Conservation (phyloP, 2,113 vertebrate species). For the Miniopterus natalensis region DNA sequence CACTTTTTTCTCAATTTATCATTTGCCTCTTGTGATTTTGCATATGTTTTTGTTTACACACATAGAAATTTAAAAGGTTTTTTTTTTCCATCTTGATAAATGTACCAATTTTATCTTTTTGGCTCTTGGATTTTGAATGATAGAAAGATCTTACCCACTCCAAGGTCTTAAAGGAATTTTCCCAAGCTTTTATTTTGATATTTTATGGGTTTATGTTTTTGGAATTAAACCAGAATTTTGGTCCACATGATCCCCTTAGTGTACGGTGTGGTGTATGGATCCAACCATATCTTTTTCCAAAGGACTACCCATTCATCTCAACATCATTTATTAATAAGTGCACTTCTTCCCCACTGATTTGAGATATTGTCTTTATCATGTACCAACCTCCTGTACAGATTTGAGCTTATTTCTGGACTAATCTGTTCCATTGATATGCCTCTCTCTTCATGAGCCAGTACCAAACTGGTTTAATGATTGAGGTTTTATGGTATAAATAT, state of each 20-base stretch:
- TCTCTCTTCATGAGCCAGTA: neutral
- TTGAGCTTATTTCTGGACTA: neutral
- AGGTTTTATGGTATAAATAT: neutral
- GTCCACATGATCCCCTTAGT: neutral
- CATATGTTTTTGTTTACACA: neutral
- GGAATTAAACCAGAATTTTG: neutral
- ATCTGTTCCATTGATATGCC: neutral
- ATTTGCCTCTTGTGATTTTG: neutral
- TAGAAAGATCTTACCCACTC: neutral
- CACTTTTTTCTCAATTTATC: neutral
- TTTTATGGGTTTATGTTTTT: neutral
- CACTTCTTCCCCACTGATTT: neutral
- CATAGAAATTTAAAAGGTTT: neutral
- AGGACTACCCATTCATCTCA: neutral
- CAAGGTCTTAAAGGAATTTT: neutral
- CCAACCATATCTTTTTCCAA: neutral
- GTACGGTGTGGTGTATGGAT: neutral
- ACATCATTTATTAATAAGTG: neutral
- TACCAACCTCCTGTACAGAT: neutral
- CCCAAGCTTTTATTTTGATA: neutral
- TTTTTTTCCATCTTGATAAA: neutral
- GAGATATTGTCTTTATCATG: neutral
- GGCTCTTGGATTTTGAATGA: constrained; percentile 17
- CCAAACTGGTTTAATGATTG: neutral
- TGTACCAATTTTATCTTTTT: neutral